A percentile compares a stretch with the other conserved stretches of the same genome.
Evolutionary conservation across 1,140 invertebrate genomes (phyloP).

Genomic region (Lordiphosa clarofinis): DNA sequence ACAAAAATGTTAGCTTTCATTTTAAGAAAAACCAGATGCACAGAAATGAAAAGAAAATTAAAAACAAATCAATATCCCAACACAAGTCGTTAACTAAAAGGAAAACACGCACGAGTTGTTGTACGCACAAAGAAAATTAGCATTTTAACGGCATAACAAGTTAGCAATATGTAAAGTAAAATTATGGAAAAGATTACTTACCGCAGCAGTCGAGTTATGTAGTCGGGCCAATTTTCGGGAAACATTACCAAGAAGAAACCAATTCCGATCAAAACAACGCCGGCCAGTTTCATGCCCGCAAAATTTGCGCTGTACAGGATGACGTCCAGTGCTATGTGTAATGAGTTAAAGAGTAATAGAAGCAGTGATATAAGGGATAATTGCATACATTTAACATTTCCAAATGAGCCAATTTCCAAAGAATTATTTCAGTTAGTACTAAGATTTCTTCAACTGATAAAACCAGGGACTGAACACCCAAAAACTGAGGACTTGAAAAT

Average conservation of each 20-base stretch:
- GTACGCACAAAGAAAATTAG: slow-evolving; percentile 66
- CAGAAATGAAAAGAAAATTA: slow-evolving; percentile 1
- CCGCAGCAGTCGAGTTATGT: slow-evolving; percentile 92
- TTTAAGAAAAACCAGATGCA: too few species aligned
- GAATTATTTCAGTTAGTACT: too few species aligned
- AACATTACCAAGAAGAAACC: slow-evolving; percentile 97
- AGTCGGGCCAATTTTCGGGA: slow-evolving; percentile 97
- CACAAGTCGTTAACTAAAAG: slow-evolving; percentile 31
- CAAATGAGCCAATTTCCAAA: too few species aligned
- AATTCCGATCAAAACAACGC: slow-evolving; percentile 93
- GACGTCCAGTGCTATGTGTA: slow-evolving; percentile 88
- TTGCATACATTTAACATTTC: background rate
- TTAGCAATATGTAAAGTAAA: slow-evolving; percentile 65
- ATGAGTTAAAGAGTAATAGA: background rate
- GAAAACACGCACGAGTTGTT: slow-evolving; percentile 62
- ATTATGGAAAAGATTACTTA: slow-evolving; percentile 80
- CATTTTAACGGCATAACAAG: slow-evolving; percentile 52
- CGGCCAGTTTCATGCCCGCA: slow-evolving; percentile 95
- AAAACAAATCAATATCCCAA: slow-evolving; percentile 20
- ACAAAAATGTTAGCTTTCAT: too few species aligned
- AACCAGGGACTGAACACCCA: too few species aligned
- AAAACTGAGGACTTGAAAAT: too few species aligned
- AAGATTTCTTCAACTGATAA: too few species aligned
- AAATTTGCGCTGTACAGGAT: slow-evolving; percentile 91
- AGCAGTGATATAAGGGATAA: background rate